These are phyloP conservation scores for Spizella passerina DNA, from an alignment of 2,797 vertebrate species.

Conservation along the genomic window DNA sequence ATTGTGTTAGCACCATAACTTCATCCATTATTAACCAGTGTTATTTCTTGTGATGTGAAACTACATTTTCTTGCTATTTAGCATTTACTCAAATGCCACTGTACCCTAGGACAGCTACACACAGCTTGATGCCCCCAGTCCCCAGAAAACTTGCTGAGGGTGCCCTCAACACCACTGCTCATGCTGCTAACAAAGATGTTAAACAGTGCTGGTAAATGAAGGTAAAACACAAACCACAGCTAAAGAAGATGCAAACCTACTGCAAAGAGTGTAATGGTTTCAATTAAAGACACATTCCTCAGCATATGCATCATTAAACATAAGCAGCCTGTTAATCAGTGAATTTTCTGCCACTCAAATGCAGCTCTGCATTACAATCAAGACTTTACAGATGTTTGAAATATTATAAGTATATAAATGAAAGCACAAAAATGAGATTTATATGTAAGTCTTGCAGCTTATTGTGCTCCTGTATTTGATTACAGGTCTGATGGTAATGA, in stretches of 20 bases:
- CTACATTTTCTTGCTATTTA: not conserved
- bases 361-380: not conserved
- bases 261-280: not conserved
- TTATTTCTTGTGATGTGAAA: not conserved
- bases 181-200: not conserved
- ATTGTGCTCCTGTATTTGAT: not conserved
- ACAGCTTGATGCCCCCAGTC: not conserved
- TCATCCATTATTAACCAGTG: not conserved
- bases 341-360: not conserved
- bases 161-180: too few relatives aligned
- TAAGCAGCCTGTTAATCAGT: not conserved
- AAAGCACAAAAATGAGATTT: not conserved
- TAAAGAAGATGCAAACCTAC: not conserved
- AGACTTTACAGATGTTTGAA: not conserved
- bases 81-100: not conserved
- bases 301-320: not conserved
- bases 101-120: not conserved
- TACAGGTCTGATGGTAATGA: not conserved
- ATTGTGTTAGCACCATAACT: not conserved
- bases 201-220: rapidly evolving
- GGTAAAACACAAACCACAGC: not conserved
- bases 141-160: not conserved
- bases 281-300: not conserved
- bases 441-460: not conserved
- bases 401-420: not conserved